A percentile compares a stretch with the other conserved stretches of the same genome.
Evolutionary conservation across 2,888 invertebrate genomes (phyloP).

Genomic region (Schrankia costaestrigalis): DNA sequence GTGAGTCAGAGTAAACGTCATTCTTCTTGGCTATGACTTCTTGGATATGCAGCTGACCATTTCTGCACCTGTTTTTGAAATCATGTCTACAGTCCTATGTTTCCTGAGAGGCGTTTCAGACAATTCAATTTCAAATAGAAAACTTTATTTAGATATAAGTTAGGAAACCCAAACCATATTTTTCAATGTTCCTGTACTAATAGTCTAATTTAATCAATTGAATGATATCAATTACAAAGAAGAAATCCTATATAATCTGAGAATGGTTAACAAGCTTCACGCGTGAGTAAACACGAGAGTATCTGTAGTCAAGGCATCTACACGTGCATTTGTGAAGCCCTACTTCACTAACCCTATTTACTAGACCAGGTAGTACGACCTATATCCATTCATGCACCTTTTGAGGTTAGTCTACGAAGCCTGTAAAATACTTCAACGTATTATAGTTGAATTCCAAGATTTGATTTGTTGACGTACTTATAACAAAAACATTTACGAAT

Average conservation of each 20-base stretch:
- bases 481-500: not conserved
- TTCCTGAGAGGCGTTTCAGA: too few species aligned
- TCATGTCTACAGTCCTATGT: too few species aligned
- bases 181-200: too few species aligned
- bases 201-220: constrained; percentile 1
- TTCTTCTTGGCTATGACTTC: too few species aligned
- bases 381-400: constrained; percentile 39
- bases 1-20: too few species aligned
- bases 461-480: not conserved
- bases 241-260: constrained; percentile 28
- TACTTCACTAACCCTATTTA: constrained; percentile 69
- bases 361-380: constrained; percentile 48
- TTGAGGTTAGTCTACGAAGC: constrained; percentile 16
- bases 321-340: constrained; percentile 61
- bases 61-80: too few species aligned
- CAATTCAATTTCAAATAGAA: too few species aligned
- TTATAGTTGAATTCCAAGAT: too few species aligned
- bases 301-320: constrained; percentile 43
- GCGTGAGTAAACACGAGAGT: constrained; percentile 49
- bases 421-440: constrained; percentile 10
- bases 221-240: constrained; percentile 11
- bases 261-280: constrained; percentile 35
- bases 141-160: too few species aligned
- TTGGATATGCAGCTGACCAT: too few species aligned
- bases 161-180: too few species aligned